Evolutionary conservation across 1,140 invertebrate species (phyloP).

Genomic region (Macrotrachela quadricornifera): DNA sequence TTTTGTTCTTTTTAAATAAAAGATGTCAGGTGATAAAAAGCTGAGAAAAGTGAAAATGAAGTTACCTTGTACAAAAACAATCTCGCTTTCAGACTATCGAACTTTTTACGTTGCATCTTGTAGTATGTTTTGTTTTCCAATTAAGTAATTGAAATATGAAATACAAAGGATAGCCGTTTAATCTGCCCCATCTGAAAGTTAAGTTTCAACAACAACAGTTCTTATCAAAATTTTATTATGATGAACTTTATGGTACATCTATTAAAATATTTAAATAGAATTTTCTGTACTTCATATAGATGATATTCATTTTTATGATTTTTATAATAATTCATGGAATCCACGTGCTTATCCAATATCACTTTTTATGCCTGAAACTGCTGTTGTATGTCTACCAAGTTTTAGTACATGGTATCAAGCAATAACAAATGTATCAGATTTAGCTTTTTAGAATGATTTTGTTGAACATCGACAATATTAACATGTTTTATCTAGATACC

Average conservation of each 20-base stretch:
- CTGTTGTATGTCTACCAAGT: conserved; percentile 66
- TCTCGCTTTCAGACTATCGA: too few species aligned
- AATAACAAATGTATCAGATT: conserved; percentile 33
- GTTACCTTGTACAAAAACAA: too few species aligned
- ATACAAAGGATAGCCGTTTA: too few species aligned
- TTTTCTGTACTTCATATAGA: conserved; percentile 12
- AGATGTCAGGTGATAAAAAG: too few species aligned
- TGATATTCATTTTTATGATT: conserved; percentile 75
- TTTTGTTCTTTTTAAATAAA: too few species aligned
- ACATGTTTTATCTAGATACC: too few species aligned
- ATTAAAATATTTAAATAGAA: not conserved
- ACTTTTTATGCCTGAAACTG: conserved; percentile 85
- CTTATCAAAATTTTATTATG: conserved; percentile 64
- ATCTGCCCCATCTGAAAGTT: too few species aligned
- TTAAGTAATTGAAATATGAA: too few species aligned
- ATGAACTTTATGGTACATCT: conserved; percentile 51
- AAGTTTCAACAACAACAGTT: conserved; percentile 39
- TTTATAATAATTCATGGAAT: conserved; percentile 56
- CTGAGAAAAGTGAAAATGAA: too few species aligned
- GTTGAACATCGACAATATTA: conserved; percentile 54
- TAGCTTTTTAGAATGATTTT: conserved; percentile 38
- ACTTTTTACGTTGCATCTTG: too few species aligned
- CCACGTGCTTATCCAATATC: conserved; percentile 49
- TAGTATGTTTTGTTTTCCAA: too few species aligned
- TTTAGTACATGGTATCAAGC: conserved; percentile 38